Base-by-base conservation (phyloP, 2,113 vertebrate species). In the Trochalopteron elliotii region DNA sequence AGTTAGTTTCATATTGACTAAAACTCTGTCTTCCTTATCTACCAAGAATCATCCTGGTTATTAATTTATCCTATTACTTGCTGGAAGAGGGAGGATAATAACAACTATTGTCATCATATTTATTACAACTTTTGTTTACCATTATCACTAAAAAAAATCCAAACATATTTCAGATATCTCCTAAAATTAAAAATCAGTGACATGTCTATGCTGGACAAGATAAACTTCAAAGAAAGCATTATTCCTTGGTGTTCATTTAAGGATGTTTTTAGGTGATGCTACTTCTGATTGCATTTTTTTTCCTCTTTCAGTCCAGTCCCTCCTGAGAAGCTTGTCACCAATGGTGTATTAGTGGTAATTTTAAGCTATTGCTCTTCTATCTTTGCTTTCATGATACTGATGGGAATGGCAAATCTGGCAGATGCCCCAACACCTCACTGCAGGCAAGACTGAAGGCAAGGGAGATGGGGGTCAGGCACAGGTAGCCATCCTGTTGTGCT, bases 271-370 rank as follows among this genome's bases (percentile, higher is more conserved):
- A n/a, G 16, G 7, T 55, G 4, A 7, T 64, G 35, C 15, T 47
- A 64, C 12, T 82, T 88, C 82, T 96, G 55, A 88, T 4, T 35
- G 33, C 27, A 37, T 25, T 75, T 88, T 52, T 87, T 77, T 74
- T 25, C 94, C 60, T 97, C 91, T 97, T 97, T 86, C 93, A 98
- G 98, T 49, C 94, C 96, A 25, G 94, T 97, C 35, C 78, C 80
- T 94, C 93, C 94, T 33, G 98, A 98, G 94, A 97, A 94, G 55
- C 97, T 98, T 76, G 89, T 97, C 87, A 98, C 97, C 94, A 98
- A 98, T 50, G 86, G 96, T 20, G 97, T 98, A 74, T 89, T 98
- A 89, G 97, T 98, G 98, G 98, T 98, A 98, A 98, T 57, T 42
- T 89, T 12, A 56, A 87, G 57, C 24, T 50, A 9, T 53, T 83